A percentile compares a stretch with the other conserved stretches of the same genome.
Conservation (phyloP, 1,140 invertebrate genomes). For the Mylabris phalerata region DNA sequence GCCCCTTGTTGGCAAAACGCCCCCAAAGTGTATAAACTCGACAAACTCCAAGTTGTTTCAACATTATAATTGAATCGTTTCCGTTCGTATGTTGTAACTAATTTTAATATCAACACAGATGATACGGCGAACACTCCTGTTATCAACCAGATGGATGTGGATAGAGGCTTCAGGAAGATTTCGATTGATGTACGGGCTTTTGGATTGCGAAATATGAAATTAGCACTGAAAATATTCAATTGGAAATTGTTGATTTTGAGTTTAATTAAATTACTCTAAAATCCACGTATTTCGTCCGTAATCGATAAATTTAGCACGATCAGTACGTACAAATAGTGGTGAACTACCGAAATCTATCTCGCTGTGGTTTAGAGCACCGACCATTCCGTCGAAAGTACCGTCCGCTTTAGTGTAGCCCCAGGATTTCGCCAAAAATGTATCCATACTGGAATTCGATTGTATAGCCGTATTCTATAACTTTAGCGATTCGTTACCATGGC, state of each 20-base stretch:
- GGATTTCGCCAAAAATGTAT: slow-evolving; percentile 47
- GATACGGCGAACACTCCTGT: slow-evolving; percentile 38
- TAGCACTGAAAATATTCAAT: slow-evolving; percentile 42
- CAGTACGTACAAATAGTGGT: slow-evolving; percentile 51
- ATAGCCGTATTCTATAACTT: too few relatives aligned
- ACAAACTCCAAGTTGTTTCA: slow-evolving; percentile 23
- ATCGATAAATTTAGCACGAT: slow-evolving; percentile 52
- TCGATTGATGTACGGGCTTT: slow-evolving; percentile 47
- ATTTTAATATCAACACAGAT: slow-evolving; percentile 36
- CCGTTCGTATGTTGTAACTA: slow-evolving; percentile 22
- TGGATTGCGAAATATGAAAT: slow-evolving; percentile 59
- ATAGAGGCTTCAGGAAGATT: slow-evolving; percentile 53
- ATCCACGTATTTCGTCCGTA: slow-evolving; percentile 54
- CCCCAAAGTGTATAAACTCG: slow-evolving; percentile 40
- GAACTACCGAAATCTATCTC: slow-evolving; percentile 54
- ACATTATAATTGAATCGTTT: neutral
- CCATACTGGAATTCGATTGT: slow-evolving; percentile 41
- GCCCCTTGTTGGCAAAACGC: slow-evolving; percentile 43
- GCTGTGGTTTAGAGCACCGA: slow-evolving; percentile 52
- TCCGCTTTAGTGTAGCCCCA: slow-evolving; percentile 57
- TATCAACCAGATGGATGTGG: slow-evolving; percentile 48
- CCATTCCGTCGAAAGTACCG: slow-evolving; percentile 59
- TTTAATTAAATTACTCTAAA: slow-evolving; percentile 43
- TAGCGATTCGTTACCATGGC: too few relatives aligned
- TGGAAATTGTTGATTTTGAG: neutral